Conservation (phyloP, 1,140 invertebrate species). For the Frieseomelitta varia region DNA sequence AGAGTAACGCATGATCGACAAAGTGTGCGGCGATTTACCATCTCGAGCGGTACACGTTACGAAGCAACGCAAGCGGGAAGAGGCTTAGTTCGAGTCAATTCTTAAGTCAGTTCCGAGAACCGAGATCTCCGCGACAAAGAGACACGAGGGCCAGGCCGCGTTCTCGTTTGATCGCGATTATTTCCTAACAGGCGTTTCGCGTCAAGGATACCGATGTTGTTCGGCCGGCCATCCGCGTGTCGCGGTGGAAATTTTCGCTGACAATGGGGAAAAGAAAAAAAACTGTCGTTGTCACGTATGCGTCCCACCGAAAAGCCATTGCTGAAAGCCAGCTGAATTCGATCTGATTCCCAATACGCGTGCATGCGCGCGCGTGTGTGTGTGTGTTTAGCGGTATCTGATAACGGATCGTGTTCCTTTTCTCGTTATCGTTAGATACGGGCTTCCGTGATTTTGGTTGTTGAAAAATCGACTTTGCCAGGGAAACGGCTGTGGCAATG, state of each 20-base stretch:
- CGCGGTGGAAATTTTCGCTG: too few relatives aligned
- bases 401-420: conserved; percentile 16
- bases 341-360: background rate
- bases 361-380: background rate
- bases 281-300: background rate
- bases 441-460: background rate
- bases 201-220: background rate
- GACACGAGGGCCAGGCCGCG: background rate
- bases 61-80: background rate
- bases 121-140: background rate
- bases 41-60: background rate
- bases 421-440: conserved; percentile 10
- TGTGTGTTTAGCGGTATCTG: background rate
- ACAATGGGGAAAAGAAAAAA: background rate
- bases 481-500: background rate
- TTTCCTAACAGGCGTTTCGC: background rate
- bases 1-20: background rate
- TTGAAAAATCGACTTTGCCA: background rate
- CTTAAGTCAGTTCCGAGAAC: background rate
- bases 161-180: background rate
- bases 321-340: background rate
- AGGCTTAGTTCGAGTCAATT: too few relatives aligned
- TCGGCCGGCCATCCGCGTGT: too few relatives aligned
- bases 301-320: background rate
- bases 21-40: background rate